Base-by-base conservation (phyloP, 2,888 invertebrate genomes). In the Lithodes maja region DNA sequence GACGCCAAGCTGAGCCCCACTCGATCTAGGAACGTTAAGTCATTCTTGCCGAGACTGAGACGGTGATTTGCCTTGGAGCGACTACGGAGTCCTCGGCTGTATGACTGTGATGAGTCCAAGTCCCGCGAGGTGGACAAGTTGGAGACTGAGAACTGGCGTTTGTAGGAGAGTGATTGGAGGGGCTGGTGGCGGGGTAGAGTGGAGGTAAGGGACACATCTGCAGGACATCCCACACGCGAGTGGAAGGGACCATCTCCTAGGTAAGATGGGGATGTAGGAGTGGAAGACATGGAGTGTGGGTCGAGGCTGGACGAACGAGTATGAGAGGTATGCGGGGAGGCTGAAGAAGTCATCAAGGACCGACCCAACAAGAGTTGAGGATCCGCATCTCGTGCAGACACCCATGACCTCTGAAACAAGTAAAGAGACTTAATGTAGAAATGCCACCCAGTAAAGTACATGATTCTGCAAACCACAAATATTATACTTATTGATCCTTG, bases 51-150 rank as follows among this genome's bases (percentile, higher is more conserved):
- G n/a, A 87, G 83, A 33, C 87, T 87, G 17, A 83, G 75, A 15
- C 87, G 87, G 49, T 87, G 77, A 1, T 83, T 83, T 54, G 87
- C 83, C 52, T 83, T 69, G 49, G 87, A 78, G n/a, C 71, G 87
- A 2, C 61, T n/a, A 7, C 83, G 83, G 53, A 69, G 68, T 5
- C 61, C 61, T 61, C 61, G 5, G 61, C 61, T 61, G 12, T 61
- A 61, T 5, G 61, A 61, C 61, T 61, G 61, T 5, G 61, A 12
- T 61, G 61, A 1, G 61, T 5, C 61, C 61, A 61, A 12, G 61
- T 61, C 61, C 61, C 61, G 61, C 7, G 61, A 61, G 5, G 61
- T 61, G 61, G 61, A 12, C 12, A 61, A 12, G 61, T 61, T 61
- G 61, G 61, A 61, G 5, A 61, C 12, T 5, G 61, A 61, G 61